Conservation (phyloP, 92 coral and sea anemone genomes). For the Paragorgia papillata region DNA sequence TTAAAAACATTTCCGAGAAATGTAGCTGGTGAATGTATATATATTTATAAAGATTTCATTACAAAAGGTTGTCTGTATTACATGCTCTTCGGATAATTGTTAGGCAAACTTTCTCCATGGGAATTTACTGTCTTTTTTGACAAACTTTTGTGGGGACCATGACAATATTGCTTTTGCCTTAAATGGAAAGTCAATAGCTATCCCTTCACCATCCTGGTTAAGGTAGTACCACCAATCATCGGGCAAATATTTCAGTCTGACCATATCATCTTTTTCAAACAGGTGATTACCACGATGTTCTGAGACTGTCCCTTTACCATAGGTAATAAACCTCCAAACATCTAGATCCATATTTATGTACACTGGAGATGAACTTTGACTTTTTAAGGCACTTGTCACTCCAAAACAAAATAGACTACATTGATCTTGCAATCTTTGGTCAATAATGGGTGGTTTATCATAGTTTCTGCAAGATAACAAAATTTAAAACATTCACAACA, state of each 20-base stretch:
- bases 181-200: conserved; percentile 52
- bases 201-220: conserved; percentile 53
- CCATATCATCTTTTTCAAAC: neutral
- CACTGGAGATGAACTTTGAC: conserved; percentile 39
- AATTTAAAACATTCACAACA: too few species aligned
- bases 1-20: too few species aligned
- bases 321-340: conserved; percentile 44
- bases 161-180: conserved; percentile 46
- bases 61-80: too few species aligned
- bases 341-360: too few species aligned
- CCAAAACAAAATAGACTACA: conserved; percentile 47
- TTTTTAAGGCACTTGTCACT: conserved; percentile 23
- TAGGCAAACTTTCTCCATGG: conserved; percentile 46
- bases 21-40: too few species aligned
- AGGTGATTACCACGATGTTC: conserved; percentile 14
- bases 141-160: conserved; percentile 16
- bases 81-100: conserved; percentile 44
- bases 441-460: neutral
- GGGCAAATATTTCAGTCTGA: conserved; percentile 30
- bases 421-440: conserved; percentile 41
- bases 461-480: too few species aligned
- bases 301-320: conserved; percentile 44
- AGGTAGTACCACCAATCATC: conserved; percentile 52
- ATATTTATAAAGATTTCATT: too few species aligned
- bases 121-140: conserved; percentile 36